Base-by-base conservation (phyloP, 2,113 vertebrate species). In the Dasypus novemcinctus region DNA sequence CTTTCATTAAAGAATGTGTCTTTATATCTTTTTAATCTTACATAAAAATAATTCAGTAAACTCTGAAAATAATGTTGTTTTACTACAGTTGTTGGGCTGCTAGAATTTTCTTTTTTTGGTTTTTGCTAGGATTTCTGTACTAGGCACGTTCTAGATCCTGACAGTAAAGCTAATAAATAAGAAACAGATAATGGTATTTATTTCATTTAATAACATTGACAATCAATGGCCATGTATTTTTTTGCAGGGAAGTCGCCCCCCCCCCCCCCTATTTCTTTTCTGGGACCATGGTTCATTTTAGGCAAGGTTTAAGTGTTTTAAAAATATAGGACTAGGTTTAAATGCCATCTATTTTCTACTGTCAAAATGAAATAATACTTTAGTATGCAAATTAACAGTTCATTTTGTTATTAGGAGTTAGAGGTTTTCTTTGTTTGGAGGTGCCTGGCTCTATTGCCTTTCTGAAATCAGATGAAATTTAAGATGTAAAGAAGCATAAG, bases 381-480 rank as follows among this genome's bases (percentile, higher is more conserved):
- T 43, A 25, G 71, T 81, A 15, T 84, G 49, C 64, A 97, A 38
- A 79, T 84, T 46, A 90, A 61, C 78, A 57, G 10, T 79, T 88
- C 43, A 43, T 78, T 87, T 87, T 92, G 18, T 85, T 20, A 21
- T 74, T 49, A 66, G 72, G 29, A 72, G n/a, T 87, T 94, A 43
- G 11, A 82, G 43, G 27, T 21, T 59, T 17, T 92, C 75, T 96
- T 38, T 93, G 46, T 90, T 92, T 81, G 43, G 36, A 78, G 27
- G 17, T n/a, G 38, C 5, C 4, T 85, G 61, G n/a, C 43, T 93
- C 13, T 95, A 23, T 92, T 83, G 41, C 59, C 17, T 63, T 92
- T 94, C 66, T 87, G 33, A 90, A 87, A 95, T 93, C 6, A 69
- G n/a, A 57, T 87, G 36, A 90, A 92, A 92, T 78, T 46, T 82